Percentiles rank a stretch among this genome's conserved stretches.
phyloP scores from a whole-genome alignment of 2,113 vertebrate species.

The Pygathrix nemaeus region DNA sequence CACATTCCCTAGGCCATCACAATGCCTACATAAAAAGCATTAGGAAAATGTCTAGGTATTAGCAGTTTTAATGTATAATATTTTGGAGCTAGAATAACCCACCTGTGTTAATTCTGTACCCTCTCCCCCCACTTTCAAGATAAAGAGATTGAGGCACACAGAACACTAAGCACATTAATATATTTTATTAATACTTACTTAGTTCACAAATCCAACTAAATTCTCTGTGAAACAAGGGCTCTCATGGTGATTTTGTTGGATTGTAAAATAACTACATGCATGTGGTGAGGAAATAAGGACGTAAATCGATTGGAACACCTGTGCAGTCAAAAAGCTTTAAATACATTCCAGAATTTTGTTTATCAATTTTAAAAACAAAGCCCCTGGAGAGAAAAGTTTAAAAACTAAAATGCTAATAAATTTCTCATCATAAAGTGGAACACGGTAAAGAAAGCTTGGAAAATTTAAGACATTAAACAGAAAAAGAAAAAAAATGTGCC shows the following conservation, averaged over 20 bases:
- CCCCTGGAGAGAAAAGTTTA: slow-evolving; percentile 1
- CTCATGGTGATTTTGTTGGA: background rate
- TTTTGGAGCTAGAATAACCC: background rate
- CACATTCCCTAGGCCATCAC: background rate
- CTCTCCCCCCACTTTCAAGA: background rate
- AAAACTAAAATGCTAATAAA: background rate
- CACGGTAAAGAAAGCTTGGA: background rate
- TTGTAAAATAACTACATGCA: background rate
- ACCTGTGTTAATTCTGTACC: background rate
- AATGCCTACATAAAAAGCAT: background rate
- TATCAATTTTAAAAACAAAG: slow-evolving; percentile 62
- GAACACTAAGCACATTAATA: background rate
- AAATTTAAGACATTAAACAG: background rate
- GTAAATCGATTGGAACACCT: background rate
- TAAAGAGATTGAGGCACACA: background rate
- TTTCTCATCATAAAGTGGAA: background rate
- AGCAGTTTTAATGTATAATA: background rate
- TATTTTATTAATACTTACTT: background rate
- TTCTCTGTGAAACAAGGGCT: background rate
- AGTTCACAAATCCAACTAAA: background rate
- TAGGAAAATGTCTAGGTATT: background rate
- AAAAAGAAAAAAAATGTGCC: background rate
- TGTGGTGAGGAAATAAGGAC: background rate
- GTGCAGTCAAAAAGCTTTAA: background rate
- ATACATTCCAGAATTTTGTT: slow-evolving; percentile 24